Evolutionary conservation across 1,140 invertebrate species (phyloP), one percentile per base, ranked within the genome.

Genomic region (Drosophila sp.): DNA sequence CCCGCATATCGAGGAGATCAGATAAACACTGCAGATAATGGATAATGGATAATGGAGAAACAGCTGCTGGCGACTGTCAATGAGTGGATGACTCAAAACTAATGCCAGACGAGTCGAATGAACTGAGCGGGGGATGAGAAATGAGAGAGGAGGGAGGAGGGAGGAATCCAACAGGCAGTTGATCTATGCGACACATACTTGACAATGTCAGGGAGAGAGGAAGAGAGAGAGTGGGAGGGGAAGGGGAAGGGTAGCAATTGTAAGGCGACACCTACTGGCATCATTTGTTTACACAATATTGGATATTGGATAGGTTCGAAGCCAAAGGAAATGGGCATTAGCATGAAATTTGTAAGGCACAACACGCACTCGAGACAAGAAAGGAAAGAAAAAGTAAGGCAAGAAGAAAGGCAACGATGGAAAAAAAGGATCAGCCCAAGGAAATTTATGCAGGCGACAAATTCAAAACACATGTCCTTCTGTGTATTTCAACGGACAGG

Each of bases 231-330:
- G 18, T n/a, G 8, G 53, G 16, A 14, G 29, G 61, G 6, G 29
- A 50, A 56, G 46, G 43, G 38, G 25, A 18, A 46, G 76, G 27
- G 36, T 32, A 40, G 50, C 84, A 74, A 82, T 70, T 72, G 82
- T 87, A 87, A 87, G 82, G 53, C 57, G 82, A 87, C 82, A 87
- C 82, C 82, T 87, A 82, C 64, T 72, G 76, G 78, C 78, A 87
- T 87, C 80, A 89, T 89, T 87, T 87, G 82, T 87, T 87, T 87
- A 87, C 82, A 87, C 83, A 87, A 87, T 87, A 87, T 87, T 87
- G 82, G 76, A 87, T 86, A 86, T 86, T 72, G 76, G 80, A 64
- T 57, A 72, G 62, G 48, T 34, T 38, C 25, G 61, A 53, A 53
- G 56, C 16, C 40, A 82, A 73, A 87, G 83, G 83, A 87, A 87